Evolutionary conservation across 2,797 vertebrate genomes (phyloP).

Genomic region (Manis javanica): DNA sequence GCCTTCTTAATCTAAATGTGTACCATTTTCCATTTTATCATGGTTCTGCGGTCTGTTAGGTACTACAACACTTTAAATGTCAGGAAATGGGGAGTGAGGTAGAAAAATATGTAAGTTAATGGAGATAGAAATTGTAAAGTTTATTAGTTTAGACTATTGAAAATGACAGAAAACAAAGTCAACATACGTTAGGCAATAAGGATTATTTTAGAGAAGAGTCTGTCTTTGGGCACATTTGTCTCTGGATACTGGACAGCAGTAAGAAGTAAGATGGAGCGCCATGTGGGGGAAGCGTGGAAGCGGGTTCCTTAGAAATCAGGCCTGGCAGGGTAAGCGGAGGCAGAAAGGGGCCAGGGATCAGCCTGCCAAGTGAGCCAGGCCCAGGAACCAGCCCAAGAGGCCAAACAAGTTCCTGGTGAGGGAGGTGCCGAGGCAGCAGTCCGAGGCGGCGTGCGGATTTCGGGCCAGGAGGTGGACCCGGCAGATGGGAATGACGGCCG

Average conservation of each 20-base stretch:
- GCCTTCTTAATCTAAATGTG: neutral
- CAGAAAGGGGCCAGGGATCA: no score
- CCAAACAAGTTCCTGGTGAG: neutral
- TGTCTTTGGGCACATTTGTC: neutral
- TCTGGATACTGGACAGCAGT: neutral
- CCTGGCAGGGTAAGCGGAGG: neutral
- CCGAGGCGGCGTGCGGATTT: neutral
- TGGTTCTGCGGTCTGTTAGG: neutral
- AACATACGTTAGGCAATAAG: neutral
- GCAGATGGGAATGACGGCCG: neutral
- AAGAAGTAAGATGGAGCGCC: neutral
- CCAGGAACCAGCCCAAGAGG: neutral
- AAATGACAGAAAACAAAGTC: conserved; percentile 12
- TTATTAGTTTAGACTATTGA: neutral
- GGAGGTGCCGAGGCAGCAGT: neutral
- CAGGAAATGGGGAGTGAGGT: neutral
- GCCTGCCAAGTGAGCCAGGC: neutral
- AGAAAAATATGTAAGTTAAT: neutral
- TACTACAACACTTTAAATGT: neutral
- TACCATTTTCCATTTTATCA: neutral
- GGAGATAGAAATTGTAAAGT: neutral
- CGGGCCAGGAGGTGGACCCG: neutral
- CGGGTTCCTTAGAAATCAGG: neutral
- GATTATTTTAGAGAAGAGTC: neutral
- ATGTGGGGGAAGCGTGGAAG: neutral